These are phyloP conservation scores for Hypocryptadius cinnamomeus DNA, from an alignment of 2,113 vertebrate species.

Conservation along the genomic window DNA sequence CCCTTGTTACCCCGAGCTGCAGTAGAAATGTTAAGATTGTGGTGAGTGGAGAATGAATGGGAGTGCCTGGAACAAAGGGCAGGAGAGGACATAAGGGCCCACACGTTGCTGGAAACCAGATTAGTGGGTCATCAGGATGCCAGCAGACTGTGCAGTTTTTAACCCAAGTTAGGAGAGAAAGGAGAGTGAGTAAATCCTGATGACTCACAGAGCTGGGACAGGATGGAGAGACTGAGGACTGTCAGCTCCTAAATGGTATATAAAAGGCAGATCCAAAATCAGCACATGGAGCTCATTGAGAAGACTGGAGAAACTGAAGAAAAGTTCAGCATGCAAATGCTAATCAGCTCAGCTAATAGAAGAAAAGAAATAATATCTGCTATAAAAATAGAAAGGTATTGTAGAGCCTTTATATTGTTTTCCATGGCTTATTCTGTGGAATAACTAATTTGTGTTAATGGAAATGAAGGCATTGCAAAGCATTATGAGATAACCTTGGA, in stretches of 20 bases:
- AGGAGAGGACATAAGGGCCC: not conserved
- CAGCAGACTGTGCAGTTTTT: not conserved
- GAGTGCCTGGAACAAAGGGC: not conserved
- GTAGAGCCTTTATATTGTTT: not conserved
- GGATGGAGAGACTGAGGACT: not conserved
- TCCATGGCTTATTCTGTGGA: not conserved
- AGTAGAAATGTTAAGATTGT: not conserved
- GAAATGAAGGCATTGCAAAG: not conserved
- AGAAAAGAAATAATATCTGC: not conserved
- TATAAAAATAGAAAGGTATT: constrained; percentile 3
- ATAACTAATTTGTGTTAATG: not conserved
- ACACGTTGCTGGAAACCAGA: not conserved
- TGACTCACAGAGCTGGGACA: not conserved
- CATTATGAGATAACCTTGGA: not conserved
- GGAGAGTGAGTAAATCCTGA: not conserved
- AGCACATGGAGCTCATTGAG: not conserved
- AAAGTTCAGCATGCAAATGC: not conserved
- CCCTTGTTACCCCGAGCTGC: not conserved
- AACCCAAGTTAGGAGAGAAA: not conserved
- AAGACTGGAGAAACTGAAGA: not conserved
- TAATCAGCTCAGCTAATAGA: not conserved
- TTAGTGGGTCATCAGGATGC: not conserved
- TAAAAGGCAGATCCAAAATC: not conserved
- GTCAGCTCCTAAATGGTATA: not conserved
- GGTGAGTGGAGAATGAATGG: not conserved